Percentiles rank a stretch among this genome's conserved stretches.
Conservation (phyloP, 2,113 vertebrate genomes). For the Clarias batrachus region DNA sequence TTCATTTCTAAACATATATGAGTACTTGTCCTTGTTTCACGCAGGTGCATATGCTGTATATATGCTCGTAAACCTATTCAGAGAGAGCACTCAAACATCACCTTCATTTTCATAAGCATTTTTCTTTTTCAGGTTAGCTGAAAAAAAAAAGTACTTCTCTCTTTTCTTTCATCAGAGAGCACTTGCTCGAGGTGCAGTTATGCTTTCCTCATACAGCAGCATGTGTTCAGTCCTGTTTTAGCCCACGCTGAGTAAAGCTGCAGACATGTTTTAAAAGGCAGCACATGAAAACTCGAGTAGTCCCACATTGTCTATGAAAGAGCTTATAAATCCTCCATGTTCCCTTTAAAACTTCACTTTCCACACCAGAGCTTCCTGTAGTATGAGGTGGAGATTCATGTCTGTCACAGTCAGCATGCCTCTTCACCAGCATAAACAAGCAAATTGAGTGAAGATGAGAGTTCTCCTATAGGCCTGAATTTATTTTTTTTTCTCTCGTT, state of each 20-base stretch:
- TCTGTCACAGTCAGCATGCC: slow-evolving; percentile 19
- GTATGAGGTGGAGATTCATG: slow-evolving; percentile 6
- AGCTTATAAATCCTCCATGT: slow-evolving; percentile 49
- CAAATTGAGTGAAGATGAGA: slow-evolving; percentile 20
- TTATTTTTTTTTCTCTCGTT: background rate
- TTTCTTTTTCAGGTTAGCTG: slow-evolving; percentile 29
- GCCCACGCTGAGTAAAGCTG: slow-evolving; percentile 45
- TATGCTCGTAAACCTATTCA: background rate
- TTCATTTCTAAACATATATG: background rate
- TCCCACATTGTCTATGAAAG: slow-evolving; percentile 54
- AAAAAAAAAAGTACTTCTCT: background rate
- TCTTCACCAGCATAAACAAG: slow-evolving; percentile 25
- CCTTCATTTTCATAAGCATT: background rate
- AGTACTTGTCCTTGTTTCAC: background rate
- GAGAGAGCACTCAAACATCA: background rate
- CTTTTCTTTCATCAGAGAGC: slow-evolving; percentile 1
- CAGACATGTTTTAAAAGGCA: slow-evolving; percentile 51
- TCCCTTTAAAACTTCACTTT: slow-evolving; percentile 41
- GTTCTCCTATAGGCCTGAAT: background rate
- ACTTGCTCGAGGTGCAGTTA: background rate
- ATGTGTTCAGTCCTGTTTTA: slow-evolving; percentile 17
- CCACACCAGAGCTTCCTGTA: slow-evolving; percentile 10
- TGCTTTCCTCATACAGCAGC: slow-evolving; percentile 26
- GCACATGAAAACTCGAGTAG: slow-evolving; percentile 52
- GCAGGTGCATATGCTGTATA: background rate